A percentile compares a stretch with the other conserved stretches of the same genome.
phyloP scores from a whole-genome alignment of 2,888 invertebrate species.

The Caenorhabditis wallacei region DNA sequence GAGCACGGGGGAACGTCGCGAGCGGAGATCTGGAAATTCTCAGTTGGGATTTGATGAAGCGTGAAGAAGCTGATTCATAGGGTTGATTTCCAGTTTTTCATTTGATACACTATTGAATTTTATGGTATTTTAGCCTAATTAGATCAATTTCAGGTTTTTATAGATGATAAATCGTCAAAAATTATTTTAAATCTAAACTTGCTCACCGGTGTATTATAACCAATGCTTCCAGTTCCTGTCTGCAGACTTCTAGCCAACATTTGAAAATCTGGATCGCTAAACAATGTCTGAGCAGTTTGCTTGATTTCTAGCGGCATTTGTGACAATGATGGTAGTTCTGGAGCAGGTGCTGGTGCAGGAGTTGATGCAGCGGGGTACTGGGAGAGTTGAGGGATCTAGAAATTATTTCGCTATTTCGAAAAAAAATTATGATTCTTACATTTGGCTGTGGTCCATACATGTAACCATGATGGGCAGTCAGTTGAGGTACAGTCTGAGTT shows the following conservation, averaged over 20 bases:
- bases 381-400: conserved; percentile 44
- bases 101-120: too few species aligned
- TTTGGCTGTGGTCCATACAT: conserved; percentile 54
- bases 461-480: conserved; percentile 53
- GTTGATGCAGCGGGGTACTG: conserved; percentile 31
- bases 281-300: conserved; percentile 33
- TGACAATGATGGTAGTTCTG: neutral
- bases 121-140: too few species aligned
- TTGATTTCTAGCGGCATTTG: conserved; percentile 33
- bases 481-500: conserved; percentile 17
- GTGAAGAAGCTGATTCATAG: too few species aligned
- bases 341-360: conserved; percentile 7
- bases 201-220: conserved; percentile 37
- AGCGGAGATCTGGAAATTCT: conserved; percentile 40
- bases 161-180: neutral
- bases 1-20: conserved; percentile 58
- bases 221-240: conserved; percentile 46
- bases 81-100: too few species aligned
- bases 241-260: conserved; percentile 63
- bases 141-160: too few species aligned
- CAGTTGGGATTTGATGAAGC: too few species aligned
- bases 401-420: neutral
- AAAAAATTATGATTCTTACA: conserved; percentile 6
- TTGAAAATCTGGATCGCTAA: conserved; percentile 63
- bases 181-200: too few species aligned